Evolutionary conservation across 2,113 vertebrate species (phyloP), one percentile per base, ranked within the genome.

Genomic region (Athene noctua): DNA sequence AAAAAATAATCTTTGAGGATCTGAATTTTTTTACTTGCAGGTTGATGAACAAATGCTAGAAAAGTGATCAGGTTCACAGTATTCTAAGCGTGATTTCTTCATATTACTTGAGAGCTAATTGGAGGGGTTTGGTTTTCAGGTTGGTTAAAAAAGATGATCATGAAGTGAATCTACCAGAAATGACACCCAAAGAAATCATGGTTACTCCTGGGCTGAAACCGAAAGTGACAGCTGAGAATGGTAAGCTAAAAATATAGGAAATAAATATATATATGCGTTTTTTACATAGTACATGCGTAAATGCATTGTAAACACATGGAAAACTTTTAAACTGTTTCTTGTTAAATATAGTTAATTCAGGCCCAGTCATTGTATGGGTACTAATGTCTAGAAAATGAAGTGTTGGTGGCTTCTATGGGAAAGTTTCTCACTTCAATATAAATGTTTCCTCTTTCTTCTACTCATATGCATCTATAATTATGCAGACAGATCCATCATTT

Each of bases 211-310:
- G 25, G 47, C 79, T 75, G 66, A 65, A 86, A 74, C 34, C 44
- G 26, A 92, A 94, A 47, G 44, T 75, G 15, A n/a, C 52, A 77
- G 38, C 38, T 74, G 63, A 93, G 83, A 94, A 78, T 5, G 83
- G 98, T 98, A 86, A 97, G 98, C 95, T 62, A 44, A 70, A 86
- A 81, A 38, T 55, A 29, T 4, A 3, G 68, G 13, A 38, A 88
- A 62, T 81, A 34, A 68, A 73, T 63, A 66, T 13, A 27, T 1
- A 5, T 47, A 18, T 5, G 4, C 5, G 19, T 47, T 72, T 80
- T 85, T 42, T 47, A 66, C 6, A 27, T 29, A n/a, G 65, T 55
- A 21, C 6, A 18, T 30, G 2, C 55, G 29, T 74, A 79, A 94
- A 62, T 55, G 9, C 7, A 16, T 47, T 72, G 18, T 79, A 57